A percentile compares a stretch with the other conserved stretches of the same genome.
These are phyloP conservation scores for Dolichallabes microphthalmus DNA, from an alignment of 2,113 vertebrate genomes.

Conservation along the genomic window DNA sequence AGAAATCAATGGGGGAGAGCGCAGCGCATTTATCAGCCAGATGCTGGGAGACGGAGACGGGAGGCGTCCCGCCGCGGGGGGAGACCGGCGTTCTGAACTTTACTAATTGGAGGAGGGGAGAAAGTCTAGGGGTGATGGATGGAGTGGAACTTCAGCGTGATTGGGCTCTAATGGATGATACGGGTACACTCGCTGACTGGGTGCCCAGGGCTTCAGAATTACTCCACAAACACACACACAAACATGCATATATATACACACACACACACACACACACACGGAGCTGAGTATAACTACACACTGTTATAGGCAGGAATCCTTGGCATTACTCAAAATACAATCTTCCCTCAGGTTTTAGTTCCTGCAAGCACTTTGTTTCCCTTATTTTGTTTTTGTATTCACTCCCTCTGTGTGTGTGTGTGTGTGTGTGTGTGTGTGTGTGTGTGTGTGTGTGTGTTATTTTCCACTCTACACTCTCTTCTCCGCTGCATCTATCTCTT, in stretches of 20 bases:
- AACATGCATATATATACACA: neutral
- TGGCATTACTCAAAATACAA: slow-evolving; percentile 29
- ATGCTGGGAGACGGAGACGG: slow-evolving; percentile 59
- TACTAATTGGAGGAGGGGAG: slow-evolving; percentile 49
- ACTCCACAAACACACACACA: slow-evolving; percentile 24
- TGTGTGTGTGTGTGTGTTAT: too few relatives aligned
- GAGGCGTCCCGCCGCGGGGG: slow-evolving; percentile 50
- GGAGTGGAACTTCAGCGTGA: slow-evolving; percentile 46
- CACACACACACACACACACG: slow-evolving; percentile 7
- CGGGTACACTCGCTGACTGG: slow-evolving; percentile 36
- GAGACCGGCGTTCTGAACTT: slow-evolving; percentile 54
- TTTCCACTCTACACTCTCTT: slow-evolving; percentile 16
- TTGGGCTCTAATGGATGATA: slow-evolving; percentile 59
- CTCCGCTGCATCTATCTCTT: slow-evolving; percentile 68
- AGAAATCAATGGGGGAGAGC: slow-evolving; percentile 70
- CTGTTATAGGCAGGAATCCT: slow-evolving; percentile 10
- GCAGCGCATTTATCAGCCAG: slow-evolving; percentile 62
- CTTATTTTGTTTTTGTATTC: slow-evolving; percentile 40
- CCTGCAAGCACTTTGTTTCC: slow-evolving; percentile 29
- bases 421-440: too few relatives aligned
- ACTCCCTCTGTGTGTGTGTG: neutral
- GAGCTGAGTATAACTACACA: neutral
- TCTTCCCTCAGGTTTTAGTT: slow-evolving; percentile 3
- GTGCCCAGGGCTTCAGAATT: slow-evolving; percentile 45
- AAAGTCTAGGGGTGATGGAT: slow-evolving; percentile 54